Percentiles rank a stretch among this genome's conserved stretches.
phyloP scores from a whole-genome alignment of 2,888 invertebrate genomes.

The Leptinotarsa juncta region DNA sequence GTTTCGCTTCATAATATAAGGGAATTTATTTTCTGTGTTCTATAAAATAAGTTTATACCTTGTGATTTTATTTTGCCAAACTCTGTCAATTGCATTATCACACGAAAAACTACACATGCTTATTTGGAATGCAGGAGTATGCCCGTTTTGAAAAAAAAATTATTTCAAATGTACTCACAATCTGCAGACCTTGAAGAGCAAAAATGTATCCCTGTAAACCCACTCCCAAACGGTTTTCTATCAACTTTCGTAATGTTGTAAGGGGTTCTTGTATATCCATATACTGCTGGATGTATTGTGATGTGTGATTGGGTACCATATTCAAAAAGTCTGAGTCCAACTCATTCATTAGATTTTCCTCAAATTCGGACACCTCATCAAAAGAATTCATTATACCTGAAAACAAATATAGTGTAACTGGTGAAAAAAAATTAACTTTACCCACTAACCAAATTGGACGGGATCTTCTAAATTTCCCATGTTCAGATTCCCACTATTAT shows the following conservation, averaged over 20 bases:
- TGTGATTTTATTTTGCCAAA: too few species aligned
- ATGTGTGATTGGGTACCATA: conserved; percentile 55
- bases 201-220: conserved; percentile 84
- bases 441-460: conserved; percentile 49
- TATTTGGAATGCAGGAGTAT: too few species aligned
- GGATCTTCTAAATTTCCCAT: conserved; percentile 48
- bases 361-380: conserved; percentile 60
- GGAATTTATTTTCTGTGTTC: too few species aligned
- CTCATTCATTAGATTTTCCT: conserved; percentile 63
- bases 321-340: conserved; percentile 62
- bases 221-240: conserved; percentile 80
- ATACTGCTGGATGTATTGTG: conserved; percentile 76
- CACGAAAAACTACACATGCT: too few species aligned
- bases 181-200: conserved; percentile 88
- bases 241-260: conserved; percentile 72
- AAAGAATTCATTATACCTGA: conserved; percentile 55
- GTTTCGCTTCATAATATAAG: too few species aligned
- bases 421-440: not conserved
- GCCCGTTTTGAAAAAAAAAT: too few species aligned
- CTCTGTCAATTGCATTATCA: too few species aligned
- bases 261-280: conserved; percentile 88
- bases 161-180: conserved; percentile 69
- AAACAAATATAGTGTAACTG: conserved; percentile 16
- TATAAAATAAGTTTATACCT: too few species aligned
- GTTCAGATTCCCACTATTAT: conserved; percentile 43